A percentile compares a stretch with the other conserved stretches of the same genome.
phyloP scores from a whole-genome alignment of 1,140 invertebrate genomes.

The Elymnias hypermnestra region DNA sequence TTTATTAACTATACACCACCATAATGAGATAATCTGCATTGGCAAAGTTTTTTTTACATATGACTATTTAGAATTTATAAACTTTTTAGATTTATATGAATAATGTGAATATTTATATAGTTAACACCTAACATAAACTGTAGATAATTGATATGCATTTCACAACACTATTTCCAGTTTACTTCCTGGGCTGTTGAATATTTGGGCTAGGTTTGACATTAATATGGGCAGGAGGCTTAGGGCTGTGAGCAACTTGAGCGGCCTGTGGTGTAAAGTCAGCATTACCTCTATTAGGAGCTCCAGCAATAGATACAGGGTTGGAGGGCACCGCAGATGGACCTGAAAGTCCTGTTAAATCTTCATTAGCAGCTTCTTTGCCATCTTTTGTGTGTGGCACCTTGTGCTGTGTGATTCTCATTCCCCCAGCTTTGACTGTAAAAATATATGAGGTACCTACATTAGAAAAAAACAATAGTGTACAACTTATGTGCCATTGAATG shows the following conservation, averaged over 20 bases:
- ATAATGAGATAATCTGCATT: too few species aligned
- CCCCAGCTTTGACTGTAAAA: conserved; percentile 90
- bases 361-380: conserved; percentile 74
- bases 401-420: conserved; percentile 94
- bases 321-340: conserved; percentile 79
- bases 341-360: conserved; percentile 61
- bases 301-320: conserved; percentile 86
- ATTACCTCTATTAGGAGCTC: conserved; percentile 87
- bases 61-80: too few species aligned
- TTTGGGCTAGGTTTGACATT: conserved; percentile 75
- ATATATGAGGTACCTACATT: too few species aligned
- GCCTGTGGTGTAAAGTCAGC: conserved; percentile 92
- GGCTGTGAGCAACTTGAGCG: conserved; percentile 87
- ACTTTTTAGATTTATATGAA: background rate
- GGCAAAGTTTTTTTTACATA: too few species aligned
- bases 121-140: conserved; percentile 22
- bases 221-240: conserved; percentile 81
- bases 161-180: conserved; percentile 33
- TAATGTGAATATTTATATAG: conserved; percentile 10
- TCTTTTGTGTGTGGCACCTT: conserved; percentile 82
- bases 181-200: conserved; percentile 90
- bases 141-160: conserved; percentile 29
- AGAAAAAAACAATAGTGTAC: too few species aligned
- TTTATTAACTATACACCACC: too few species aligned
- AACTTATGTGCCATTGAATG: too few species aligned